Evolutionary conservation across 1,140 invertebrate species (phyloP), one percentile per base, ranked within the genome.

Genomic region (Plodia interpunctella): DNA sequence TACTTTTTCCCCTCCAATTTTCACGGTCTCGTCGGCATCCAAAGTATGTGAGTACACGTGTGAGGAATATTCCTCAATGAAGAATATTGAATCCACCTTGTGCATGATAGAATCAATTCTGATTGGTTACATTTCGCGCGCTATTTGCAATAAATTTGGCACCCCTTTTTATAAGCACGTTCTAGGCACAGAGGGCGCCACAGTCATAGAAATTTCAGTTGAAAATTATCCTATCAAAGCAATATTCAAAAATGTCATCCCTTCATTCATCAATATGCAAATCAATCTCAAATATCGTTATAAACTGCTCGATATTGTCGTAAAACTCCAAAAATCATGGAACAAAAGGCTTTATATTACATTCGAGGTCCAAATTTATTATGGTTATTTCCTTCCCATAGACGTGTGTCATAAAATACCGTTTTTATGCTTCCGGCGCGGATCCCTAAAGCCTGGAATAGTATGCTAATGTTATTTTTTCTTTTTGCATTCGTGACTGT

Each of bases 311-410:
- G 21, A 25, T 25, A 25, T 25, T 25, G 21, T 25, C 21, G 6
- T 25, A 25, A 25, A 25, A 25, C 21, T 13, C 32, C 32, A 9
- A 35, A 30, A 35, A 11, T 35, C 8, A 11, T 35, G 32, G 32
- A 11, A 35, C 32, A 35, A 35, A 35, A 35, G 32, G 32, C 32
- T 10, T 35, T 35, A 51, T 17, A 51, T 19, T 20, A 51, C 49
- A 10, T 20, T 51, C 49, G 19, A 51, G 20, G n/a, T 18, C 20
- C 19, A 49, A 57, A 49, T 57, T 57, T 57, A 49, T 57, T 49
- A 25, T 57, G 55, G 35, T 49, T 49, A 49, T 57, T 30, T 57
- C 21, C 44, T 28, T 49, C 15, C 44, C 17, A 44, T 5, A 35
- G 32, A 10, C 32, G 32, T 35, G 32, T 44, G 38, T 44, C 38